Evolutionary conservation across 2,113 vertebrate species (phyloP), one percentile per base, ranked within the genome.

Genomic region (Serinus canaria): DNA sequence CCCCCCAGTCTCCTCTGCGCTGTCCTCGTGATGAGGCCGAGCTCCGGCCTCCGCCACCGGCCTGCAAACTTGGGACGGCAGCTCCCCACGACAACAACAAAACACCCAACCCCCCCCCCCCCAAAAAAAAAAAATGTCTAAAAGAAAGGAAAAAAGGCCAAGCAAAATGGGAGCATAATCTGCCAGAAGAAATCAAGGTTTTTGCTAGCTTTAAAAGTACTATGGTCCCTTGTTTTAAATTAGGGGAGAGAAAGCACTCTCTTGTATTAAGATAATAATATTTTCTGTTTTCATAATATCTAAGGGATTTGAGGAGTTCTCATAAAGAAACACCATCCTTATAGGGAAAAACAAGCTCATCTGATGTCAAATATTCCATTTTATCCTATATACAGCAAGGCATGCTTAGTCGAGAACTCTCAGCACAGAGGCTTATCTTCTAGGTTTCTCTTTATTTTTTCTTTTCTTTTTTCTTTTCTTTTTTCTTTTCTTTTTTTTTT

Each of bases 371-470:
- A 81, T 96, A 88, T 63, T 85, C 52, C 30, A 83, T 94, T 88
- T 92, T 77, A 67, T 63, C 31, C 33, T 49, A 41, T 33, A 41
- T 24, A 37, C 35, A 66, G 14, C 46, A 41, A 83, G 79, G 85
- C 83, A 14, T 64, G 83, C 72, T 90, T 88, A 96, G 73, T 95
- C 12, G 44, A 88, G 85, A 90, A 59, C 75, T 87, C 73, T 84
- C 43, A 2, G 15, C 59, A 52, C 46, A 69, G 31, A 77, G 30
- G 70, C 74, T 89, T 43, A 53, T 56, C 79, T 96, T 95, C 73
- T 76, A 63, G 67, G 47, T 78, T 92, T 92, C 35, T 80, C 2
- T 28, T 16, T 75, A 5, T 12, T 33, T 15, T 35, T 16, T 3
- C 0, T 9, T 33, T 21, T 74, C 1, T 5, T n/a, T 10, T 20